Evolutionary conservation across 2,888 invertebrate species (phyloP).

Genomic region (Diaphora mendica): DNA sequence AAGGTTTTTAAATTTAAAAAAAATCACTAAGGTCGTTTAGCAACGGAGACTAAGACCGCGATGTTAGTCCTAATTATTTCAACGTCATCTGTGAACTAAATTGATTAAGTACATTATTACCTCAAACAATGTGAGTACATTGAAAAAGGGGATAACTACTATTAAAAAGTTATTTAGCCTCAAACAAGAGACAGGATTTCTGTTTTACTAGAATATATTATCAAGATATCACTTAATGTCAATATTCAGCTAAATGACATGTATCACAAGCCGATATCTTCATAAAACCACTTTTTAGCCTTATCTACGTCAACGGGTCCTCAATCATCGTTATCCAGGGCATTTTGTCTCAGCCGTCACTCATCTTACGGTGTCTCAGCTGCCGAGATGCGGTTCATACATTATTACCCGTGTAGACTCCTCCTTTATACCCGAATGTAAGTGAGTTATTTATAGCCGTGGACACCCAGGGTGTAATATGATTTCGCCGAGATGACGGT

Average conservation of each 20-base stretch:
- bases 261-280: conserved; percentile 14
- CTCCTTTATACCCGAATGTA: conserved; percentile 19
- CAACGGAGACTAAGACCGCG: too few relatives aligned
- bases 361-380: conserved; percentile 1
- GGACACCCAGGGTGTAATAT: conserved; percentile 29
- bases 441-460: conserved; percentile 37
- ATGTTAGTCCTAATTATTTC: too few relatives aligned
- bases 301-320: conserved; percentile 4
- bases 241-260: background rate
- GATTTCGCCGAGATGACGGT: conserved; percentile 28
- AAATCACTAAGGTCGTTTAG: too few relatives aligned
- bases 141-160: too few relatives aligned
- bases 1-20: too few relatives aligned
- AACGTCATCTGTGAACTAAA: too few relatives aligned
- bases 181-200: background rate
- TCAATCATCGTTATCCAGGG: conserved; percentile 19
- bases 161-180: too few relatives aligned
- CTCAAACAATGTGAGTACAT: too few relatives aligned
- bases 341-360: conserved; percentile 17
- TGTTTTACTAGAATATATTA: background rate
- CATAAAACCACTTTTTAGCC: conserved; percentile 8
- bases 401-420: conserved; percentile 16
- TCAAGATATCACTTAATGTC: conserved; percentile 5
- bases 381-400: conserved; percentile 3
- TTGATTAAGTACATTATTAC: too few relatives aligned